phyloP scores from a whole-genome alignment of 2,888 invertebrate species.

The Proisotoma minuta region DNA sequence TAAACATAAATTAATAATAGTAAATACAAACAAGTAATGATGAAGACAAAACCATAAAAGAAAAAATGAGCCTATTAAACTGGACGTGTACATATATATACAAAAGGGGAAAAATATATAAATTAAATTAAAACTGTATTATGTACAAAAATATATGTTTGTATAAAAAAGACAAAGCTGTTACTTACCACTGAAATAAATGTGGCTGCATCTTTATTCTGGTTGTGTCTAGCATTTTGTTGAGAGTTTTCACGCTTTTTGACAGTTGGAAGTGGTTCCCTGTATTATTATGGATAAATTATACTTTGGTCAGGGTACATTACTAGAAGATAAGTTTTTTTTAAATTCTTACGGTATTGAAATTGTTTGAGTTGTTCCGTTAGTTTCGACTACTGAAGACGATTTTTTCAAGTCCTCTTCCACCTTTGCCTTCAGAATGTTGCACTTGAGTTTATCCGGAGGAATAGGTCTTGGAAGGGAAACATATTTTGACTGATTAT shows the following conservation, averaged over 20 bases:
- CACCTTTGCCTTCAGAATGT: conserved; percentile 78
- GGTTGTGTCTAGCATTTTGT: conserved; percentile 41
- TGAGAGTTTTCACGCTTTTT: conserved; percentile 45
- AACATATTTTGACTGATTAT: conserved; percentile 52
- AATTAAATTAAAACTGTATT: no score
- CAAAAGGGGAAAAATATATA: no score
- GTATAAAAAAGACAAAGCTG: no score
- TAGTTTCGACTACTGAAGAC: conserved; percentile 35
- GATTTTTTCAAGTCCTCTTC: conserved; percentile 60
- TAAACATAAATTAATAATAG: no score
- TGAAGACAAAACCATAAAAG: no score
- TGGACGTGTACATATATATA: no score
- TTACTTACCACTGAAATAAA: conserved; percentile 69
- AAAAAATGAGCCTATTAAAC: no score
- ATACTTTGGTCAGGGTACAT: conserved; percentile 2
- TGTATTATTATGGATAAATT: conserved; percentile 13
- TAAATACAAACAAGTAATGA: no score
- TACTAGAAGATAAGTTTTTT: neutral
- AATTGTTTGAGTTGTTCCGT: conserved; percentile 28
- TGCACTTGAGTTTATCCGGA: conserved; percentile 87
- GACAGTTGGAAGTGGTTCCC: conserved; percentile 41
- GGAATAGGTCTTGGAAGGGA: conserved; percentile 62
- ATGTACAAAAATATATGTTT: no score
- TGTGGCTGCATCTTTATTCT: conserved; percentile 55
- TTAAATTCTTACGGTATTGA: conserved; percentile 30